A percentile compares a stretch with the other conserved stretches of the same genome.
Evolutionary conservation across 2,113 vertebrate genomes (phyloP).

Genomic region (Planiliza haematocheilus): DNA sequence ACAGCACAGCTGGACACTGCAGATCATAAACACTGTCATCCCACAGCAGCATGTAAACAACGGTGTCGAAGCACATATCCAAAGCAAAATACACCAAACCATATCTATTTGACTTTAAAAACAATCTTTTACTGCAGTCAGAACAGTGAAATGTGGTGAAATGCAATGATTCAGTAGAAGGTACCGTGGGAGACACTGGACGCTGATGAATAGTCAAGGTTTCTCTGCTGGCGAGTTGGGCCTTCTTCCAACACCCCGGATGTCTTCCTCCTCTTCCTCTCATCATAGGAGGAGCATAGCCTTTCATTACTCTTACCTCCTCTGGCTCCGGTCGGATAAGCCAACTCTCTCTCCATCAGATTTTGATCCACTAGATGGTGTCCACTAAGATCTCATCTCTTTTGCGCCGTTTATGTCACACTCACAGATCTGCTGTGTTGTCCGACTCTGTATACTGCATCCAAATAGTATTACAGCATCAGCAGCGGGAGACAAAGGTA

Average conservation of each 20-base stretch:
- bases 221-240: conserved; percentile 20
- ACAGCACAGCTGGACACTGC: conserved; percentile 64
- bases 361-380: conserved; percentile 29
- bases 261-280: conserved; percentile 76
- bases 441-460: conserved; percentile 2
- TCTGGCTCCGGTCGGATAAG: conserved; percentile 21
- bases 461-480: neutral
- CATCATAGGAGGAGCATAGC: conserved; percentile 58
- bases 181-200: conserved; percentile 62
- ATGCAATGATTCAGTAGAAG: conserved; percentile 6
- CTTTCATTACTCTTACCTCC: conserved; percentile 65
- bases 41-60: conserved; percentile 54
- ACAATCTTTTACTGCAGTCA: neutral
- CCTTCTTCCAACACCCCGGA: conserved; percentile 39
- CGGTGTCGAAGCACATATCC: neutral
- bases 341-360: conserved; percentile 65
- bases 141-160: neutral
- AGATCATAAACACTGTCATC: conserved; percentile 33
- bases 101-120: neutral
- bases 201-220: conserved; percentile 32
- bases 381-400: conserved; percentile 68
- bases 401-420: conserved; percentile 19
- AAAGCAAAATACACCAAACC: conserved; percentile 1
- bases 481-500: conserved; percentile 8
- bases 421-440: conserved; percentile 1